phyloP scores from a whole-genome alignment of 2,888 invertebrate species.

The Limenitis camilla region DNA sequence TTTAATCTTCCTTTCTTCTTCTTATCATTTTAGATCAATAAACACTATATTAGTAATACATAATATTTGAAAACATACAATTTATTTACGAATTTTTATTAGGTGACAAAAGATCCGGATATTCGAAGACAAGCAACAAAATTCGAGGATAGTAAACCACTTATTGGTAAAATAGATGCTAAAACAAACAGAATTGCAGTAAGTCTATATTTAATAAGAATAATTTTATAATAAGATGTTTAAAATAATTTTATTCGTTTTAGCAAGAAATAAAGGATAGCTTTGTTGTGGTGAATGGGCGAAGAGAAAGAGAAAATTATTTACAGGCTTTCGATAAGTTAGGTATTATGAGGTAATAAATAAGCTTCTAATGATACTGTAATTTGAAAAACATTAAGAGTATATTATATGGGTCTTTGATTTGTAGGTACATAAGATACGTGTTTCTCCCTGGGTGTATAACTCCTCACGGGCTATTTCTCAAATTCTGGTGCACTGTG shows the following conservation, averaged over 20 bases:
- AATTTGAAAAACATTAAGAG: too few relatives aligned
- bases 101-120: conserved; percentile 45
- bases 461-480: conserved; percentile 63
- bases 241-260: conserved; percentile 30
- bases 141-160: conserved; percentile 53
- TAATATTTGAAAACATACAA: not conserved
- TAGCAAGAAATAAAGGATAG: conserved; percentile 69
- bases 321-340: conserved; percentile 46
- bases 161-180: conserved; percentile 46
- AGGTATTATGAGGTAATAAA: conserved; percentile 52
- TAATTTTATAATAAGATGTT: not conserved
- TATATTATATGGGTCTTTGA: not conserved
- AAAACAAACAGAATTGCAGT: conserved; percentile 63
- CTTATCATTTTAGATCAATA: too few relatives aligned
- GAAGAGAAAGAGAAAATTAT: conserved; percentile 39
- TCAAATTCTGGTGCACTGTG: conserved; percentile 59
- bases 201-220: conserved; percentile 24
- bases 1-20: too few relatives aligned
- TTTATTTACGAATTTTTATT: conserved; percentile 1
- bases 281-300: conserved; percentile 47
- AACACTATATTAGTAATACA: not conserved
- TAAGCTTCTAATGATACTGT: not conserved
- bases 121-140: conserved; percentile 31
- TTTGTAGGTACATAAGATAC: conserved; percentile 47
- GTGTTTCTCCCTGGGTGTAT: conserved; percentile 58